Conservation (phyloP, 2,888 invertebrate genomes). For the Ophion slaviceki region DNA sequence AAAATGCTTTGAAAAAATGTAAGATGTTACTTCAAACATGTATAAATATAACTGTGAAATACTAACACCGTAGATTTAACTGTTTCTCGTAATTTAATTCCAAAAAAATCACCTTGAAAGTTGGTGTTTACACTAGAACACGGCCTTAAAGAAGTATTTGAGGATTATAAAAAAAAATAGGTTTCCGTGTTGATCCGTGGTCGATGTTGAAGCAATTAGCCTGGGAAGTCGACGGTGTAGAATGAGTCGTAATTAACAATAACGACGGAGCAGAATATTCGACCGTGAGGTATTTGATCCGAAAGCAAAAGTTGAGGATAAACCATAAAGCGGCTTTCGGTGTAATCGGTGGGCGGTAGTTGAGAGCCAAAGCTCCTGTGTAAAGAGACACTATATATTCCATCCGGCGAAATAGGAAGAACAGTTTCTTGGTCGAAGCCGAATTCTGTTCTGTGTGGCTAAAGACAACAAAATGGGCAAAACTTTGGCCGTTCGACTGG, state of each 20-base stretch:
- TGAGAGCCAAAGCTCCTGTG: slow-evolving; percentile 42
- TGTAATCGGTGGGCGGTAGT: slow-evolving; percentile 51
- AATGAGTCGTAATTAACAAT: background rate
- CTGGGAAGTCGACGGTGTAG: background rate
- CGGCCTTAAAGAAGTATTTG: background rate
- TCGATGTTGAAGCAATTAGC: background rate
- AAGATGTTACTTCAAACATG: too few relatives aligned
- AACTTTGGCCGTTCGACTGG: slow-evolving; percentile 53
- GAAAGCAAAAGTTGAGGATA: slow-evolving; percentile 21
- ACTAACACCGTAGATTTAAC: too few relatives aligned
- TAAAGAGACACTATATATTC: slow-evolving; percentile 41
- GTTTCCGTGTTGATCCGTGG: background rate
- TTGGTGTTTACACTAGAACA: too few relatives aligned
- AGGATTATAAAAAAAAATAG: background rate
- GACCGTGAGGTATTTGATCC: background rate
- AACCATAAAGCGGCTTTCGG: slow-evolving; percentile 42
- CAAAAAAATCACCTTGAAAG: too few relatives aligned
- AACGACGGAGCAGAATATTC: background rate
- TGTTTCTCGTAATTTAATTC: too few relatives aligned
- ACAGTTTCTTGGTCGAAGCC: slow-evolving; percentile 32
- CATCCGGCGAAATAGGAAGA: slow-evolving; percentile 28
- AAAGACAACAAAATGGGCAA: slow-evolving; percentile 61
- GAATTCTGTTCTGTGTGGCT: slow-evolving; percentile 44
- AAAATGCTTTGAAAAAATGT: too few relatives aligned
- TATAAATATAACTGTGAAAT: too few relatives aligned